Evolutionary conservation across 2,113 vertebrate genomes (phyloP).

Genomic region (Oryzias woworae): DNA sequence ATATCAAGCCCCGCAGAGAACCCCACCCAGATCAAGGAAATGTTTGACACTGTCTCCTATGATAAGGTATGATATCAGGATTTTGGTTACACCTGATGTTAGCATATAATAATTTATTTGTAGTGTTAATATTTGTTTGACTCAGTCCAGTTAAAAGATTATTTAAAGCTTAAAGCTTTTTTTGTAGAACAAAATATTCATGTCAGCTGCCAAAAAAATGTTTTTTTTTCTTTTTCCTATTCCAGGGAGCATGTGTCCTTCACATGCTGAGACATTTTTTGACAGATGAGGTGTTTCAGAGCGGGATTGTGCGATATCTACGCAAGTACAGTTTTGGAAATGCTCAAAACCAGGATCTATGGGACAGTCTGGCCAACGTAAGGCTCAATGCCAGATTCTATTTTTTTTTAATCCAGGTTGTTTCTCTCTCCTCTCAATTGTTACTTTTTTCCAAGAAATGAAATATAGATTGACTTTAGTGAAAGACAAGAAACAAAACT

Average conservation of each 20-base stretch:
- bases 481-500: no score
- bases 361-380: conserved; percentile 79
- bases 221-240: conserved; percentile 12
- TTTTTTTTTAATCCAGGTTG: neutral
- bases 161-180: no score
- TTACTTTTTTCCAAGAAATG: no score
- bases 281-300: conserved; percentile 78
- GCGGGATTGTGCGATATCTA: conserved; percentile 78
- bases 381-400: neutral
- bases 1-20: conserved; percentile 78
- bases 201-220: neutral
- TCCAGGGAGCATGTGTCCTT: conserved; percentile 79
- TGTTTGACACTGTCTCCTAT: conserved; percentile 83
- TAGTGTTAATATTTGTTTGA: no score
- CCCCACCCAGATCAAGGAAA: conserved; percentile 80
- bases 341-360: conserved; percentile 79
- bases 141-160: neutral
- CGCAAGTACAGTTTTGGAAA: conserved; percentile 78
- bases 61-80: conserved; percentile 69
- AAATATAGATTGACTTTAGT: no score
- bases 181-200: no score
- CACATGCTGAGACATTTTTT: conserved; percentile 81
- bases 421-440: neutral
- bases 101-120: neutral
- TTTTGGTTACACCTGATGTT: neutral